Percentiles rank a stretch among this genome's conserved stretches.
Evolutionary conservation across 2,888 invertebrate genomes (phyloP).

Genomic region (Pyrrhosoma nymphula): DNA sequence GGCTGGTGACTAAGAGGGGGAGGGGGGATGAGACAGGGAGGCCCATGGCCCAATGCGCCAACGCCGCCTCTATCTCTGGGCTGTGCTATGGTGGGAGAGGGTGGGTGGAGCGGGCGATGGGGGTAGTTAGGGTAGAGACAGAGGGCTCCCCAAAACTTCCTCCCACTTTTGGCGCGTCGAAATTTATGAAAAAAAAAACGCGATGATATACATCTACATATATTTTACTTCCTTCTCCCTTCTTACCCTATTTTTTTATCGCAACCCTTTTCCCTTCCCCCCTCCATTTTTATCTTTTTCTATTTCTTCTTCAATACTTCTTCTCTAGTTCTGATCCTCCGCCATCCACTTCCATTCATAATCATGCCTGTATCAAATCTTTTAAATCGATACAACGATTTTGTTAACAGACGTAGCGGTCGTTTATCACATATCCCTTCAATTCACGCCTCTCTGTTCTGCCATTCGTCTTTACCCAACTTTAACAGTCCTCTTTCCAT

Average conservation of each 20-base stretch:
- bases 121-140: neutral
- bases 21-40: neutral
- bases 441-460: too few species aligned
- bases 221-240: neutral
- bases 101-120: neutral
- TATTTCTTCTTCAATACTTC: neutral
- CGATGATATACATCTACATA: neutral
- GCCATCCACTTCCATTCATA: too few species aligned
- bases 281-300: neutral
- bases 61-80: too few species aligned
- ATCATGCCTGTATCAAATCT: too few species aligned
- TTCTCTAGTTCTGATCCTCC: too few species aligned
- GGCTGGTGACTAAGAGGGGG: neutral
- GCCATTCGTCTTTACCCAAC: too few species aligned
- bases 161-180: neutral
- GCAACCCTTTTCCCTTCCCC: neutral
- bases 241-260: neutral
- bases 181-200: constrained; percentile 61
- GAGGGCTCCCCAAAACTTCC: neutral
- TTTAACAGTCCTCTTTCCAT: too few species aligned
- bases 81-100: neutral
- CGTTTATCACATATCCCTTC: too few species aligned
- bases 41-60: neutral
- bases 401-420: too few species aligned
- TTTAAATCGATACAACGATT: too few species aligned